Evolutionary conservation across 23 tunicate species (phyloP).

Genomic region (Trididemnum nubilum): DNA sequence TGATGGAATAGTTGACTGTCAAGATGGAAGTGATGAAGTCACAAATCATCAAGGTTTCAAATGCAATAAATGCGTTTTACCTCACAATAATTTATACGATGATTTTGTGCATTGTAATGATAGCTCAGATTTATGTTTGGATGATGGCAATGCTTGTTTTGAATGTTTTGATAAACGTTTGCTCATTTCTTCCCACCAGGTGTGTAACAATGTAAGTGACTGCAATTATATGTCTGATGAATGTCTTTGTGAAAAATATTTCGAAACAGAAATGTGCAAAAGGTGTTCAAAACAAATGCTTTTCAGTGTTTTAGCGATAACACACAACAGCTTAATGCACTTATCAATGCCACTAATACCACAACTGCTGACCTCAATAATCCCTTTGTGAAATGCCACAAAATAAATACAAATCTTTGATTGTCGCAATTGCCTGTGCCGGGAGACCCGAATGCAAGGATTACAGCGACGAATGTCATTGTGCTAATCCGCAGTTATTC

Average conservation of each 20-base stretch:
- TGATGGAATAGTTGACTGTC: slow-evolving; percentile 22
- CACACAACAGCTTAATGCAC: no score
- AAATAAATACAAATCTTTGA: no score
- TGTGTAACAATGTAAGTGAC: slow-evolving; percentile 43
- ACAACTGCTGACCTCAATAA: background rate
- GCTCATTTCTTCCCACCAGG: slow-evolving; percentile 21
- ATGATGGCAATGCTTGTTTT: slow-evolving; percentile 12
- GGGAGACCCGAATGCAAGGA: slow-evolving; percentile 30
- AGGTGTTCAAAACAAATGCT: no score
- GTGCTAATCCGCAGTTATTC: background rate
- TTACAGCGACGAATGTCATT: slow-evolving; percentile 38
- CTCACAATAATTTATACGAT: slow-evolving; percentile 28
- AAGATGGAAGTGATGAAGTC: slow-evolving; percentile 20
- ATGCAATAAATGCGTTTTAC: slow-evolving; percentile 18
- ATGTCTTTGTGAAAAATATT: slow-evolving; percentile 47
- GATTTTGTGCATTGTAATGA: slow-evolving; percentile 29
- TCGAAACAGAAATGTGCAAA: background rate
- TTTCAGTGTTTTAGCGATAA: no score
- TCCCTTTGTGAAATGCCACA: no score
- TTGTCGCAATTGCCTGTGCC: slow-evolving; percentile 24
- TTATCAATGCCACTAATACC: background rate
- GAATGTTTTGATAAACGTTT: slow-evolving; percentile 35
- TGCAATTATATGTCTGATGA: slow-evolving; percentile 52
- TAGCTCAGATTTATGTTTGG: slow-evolving; percentile 28
- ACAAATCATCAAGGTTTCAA: slow-evolving; percentile 27